Percentiles rank a stretch among this genome's conserved stretches.
Evolutionary conservation across 2,113 vertebrate species (phyloP).

Genomic region (Rhinopomastus cyanomelas): DNA sequence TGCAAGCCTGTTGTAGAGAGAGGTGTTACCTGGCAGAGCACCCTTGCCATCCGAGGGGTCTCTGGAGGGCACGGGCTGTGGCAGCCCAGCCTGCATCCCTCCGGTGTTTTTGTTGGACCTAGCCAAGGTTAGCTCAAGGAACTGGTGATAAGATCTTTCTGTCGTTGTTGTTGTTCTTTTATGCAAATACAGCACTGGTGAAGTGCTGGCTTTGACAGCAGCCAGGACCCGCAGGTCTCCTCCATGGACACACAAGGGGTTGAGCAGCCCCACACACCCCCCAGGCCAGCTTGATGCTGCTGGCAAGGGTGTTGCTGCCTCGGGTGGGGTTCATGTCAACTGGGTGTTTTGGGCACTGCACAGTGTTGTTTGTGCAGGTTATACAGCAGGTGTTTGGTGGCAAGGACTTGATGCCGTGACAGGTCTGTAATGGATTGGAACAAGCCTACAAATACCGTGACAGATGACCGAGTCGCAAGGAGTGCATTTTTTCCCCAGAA

Average conservation of each 20-base stretch:
- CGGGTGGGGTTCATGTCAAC: neutral
- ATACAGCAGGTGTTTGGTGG: neutral
- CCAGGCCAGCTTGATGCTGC: neutral
- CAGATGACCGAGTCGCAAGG: neutral
- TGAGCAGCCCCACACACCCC: neutral
- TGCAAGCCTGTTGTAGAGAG: neutral
- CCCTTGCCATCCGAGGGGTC: neutral
- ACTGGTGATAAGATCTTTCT: neutral
- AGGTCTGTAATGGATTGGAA: neutral
- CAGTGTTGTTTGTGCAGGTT: neutral
- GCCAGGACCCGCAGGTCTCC: neutral
- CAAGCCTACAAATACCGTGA: neutral
- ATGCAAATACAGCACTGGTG: neutral
- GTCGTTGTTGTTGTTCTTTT: neutral
- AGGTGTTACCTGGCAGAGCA: neutral
- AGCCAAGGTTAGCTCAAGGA: conserved; percentile 34
- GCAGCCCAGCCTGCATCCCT: neutral
- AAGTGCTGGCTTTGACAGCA: conserved; percentile 13
- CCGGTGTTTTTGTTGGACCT: neutral
- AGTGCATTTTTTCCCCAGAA: neutral
- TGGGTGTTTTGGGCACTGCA: accelerated
- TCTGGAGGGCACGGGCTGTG: neutral
- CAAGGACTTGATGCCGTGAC: neutral
- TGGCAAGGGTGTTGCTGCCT: neutral
- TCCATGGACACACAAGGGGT: neutral